Percentiles rank a stretch among this genome's conserved stretches.
phyloP scores from a whole-genome alignment of 2,797 vertebrate species.

The Anomalospiza imberbis region DNA sequence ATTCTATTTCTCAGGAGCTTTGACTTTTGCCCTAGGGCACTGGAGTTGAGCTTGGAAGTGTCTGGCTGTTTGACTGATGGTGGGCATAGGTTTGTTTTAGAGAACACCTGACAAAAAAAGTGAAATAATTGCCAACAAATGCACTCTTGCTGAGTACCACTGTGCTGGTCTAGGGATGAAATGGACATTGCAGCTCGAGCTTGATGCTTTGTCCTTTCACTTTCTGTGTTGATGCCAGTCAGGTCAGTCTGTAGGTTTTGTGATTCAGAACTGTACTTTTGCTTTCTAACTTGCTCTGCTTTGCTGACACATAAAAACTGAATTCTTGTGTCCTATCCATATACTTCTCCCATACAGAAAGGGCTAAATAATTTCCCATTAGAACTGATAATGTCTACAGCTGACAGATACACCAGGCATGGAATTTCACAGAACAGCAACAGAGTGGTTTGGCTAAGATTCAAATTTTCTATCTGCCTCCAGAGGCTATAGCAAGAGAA shows the following conservation, averaged over 20 bases:
- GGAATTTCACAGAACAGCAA: not conserved
- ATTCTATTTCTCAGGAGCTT: not conserved
- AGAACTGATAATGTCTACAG: not conserved
- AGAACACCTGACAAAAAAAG: not conserved
- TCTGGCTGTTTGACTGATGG: not conserved
- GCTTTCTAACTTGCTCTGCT: not conserved
- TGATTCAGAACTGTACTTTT: not conserved
- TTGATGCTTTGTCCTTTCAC: not conserved
- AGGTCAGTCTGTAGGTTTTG: not conserved
- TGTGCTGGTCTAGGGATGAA: not conserved
- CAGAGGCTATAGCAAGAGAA: not conserved
- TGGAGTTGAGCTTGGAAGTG: not conserved
- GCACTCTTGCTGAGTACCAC: not conserved
- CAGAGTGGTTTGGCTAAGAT: not conserved
- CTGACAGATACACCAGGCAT: not conserved
- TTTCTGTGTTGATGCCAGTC: not conserved
- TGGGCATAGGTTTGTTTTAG: not conserved
- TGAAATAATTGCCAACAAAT: not conserved
- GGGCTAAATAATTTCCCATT: not conserved
- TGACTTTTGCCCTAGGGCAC: not conserved
- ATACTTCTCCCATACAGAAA: not conserved
- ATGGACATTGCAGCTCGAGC: not conserved
- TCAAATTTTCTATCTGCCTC: not conserved
- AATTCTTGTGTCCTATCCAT: not conserved
- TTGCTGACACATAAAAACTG: not conserved